These are phyloP conservation scores for Augochlora pura DNA, from an alignment of 1,140 invertebrate species.

Conservation along the genomic window DNA sequence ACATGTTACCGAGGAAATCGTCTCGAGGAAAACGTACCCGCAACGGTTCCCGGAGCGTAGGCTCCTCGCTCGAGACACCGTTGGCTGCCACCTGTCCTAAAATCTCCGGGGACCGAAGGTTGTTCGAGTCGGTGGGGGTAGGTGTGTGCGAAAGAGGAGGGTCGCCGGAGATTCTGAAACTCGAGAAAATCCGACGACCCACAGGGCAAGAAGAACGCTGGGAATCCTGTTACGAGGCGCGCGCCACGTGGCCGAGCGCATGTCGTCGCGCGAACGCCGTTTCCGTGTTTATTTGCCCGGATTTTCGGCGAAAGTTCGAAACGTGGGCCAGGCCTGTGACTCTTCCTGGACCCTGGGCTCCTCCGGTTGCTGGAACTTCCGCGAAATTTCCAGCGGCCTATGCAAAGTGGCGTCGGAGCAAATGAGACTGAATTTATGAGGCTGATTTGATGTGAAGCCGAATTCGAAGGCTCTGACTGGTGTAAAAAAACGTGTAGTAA, in stretches of 20 bases:
- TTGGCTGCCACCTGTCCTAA: conserved; percentile 63
- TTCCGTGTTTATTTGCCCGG: neutral
- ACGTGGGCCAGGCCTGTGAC: neutral
- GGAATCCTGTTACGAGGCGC: conserved; percentile 42
- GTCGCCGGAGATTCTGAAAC: conserved; percentile 39
- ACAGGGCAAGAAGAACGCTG: conserved; percentile 1
- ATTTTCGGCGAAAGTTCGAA: neutral
- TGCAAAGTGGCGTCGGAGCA: neutral
- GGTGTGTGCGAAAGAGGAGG: neutral
- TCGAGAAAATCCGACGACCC: conserved; percentile 51
- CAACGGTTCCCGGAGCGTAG: conserved; percentile 63
- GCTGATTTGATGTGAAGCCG: no score
- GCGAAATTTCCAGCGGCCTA: neutral
- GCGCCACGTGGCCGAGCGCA: conserved; percentile 55
- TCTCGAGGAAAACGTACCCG: conserved; percentile 39
- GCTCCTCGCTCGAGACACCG: conserved; percentile 55
- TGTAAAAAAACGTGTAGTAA: no score
- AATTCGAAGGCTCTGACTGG: no score
- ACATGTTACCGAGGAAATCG: conserved; percentile 65
- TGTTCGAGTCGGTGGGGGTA: neutral
- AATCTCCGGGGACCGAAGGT: conserved; percentile 46
- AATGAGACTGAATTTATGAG: neutral
- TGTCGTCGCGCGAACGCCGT: conserved; percentile 21
- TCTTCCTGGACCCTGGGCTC: neutral
- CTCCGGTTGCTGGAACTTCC: neutral